Conservation (phyloP, 2,888 invertebrate species). For the Netelia melanura region DNA sequence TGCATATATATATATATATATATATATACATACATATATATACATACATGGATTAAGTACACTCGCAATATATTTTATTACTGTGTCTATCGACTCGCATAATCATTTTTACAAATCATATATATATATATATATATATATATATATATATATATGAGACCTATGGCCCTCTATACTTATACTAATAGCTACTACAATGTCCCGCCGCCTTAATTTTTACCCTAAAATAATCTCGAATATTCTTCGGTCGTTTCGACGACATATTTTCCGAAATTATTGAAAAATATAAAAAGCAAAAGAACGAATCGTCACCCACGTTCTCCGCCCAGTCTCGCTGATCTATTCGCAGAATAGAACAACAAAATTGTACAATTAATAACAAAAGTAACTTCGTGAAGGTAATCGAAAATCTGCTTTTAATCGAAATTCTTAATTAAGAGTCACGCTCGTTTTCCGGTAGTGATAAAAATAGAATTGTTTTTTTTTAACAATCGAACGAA, state of each 20-base stretch:
- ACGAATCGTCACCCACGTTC: conserved; percentile 56
- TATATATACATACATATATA: conserved; percentile 33
- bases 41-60: conserved; percentile 8
- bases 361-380: conserved; percentile 30
- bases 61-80: neutral
- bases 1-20: conserved; percentile 23
- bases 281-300: conserved; percentile 18
- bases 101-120: neutral
- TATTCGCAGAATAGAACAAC: conserved; percentile 7
- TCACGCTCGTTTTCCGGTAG: conserved; percentile 59
- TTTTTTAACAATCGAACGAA: too few relatives aligned
- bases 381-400: neutral
- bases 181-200: conserved; percentile 43
- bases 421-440: conserved; percentile 43
- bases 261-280: conserved; percentile 43
- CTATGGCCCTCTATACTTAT: conserved; percentile 44
- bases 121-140: conserved; percentile 46
- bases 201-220: conserved; percentile 56
- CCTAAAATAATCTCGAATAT: conserved; percentile 53
- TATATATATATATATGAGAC: conserved; percentile 40
- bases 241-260: conserved; percentile 48
- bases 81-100: neutral
- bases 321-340: conserved; percentile 64
- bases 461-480: conserved; percentile 18
- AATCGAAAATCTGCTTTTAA: conserved; percentile 4